Base-by-base conservation (phyloP, 2,888 invertebrate genomes). In the Theretra japonica region DNA sequence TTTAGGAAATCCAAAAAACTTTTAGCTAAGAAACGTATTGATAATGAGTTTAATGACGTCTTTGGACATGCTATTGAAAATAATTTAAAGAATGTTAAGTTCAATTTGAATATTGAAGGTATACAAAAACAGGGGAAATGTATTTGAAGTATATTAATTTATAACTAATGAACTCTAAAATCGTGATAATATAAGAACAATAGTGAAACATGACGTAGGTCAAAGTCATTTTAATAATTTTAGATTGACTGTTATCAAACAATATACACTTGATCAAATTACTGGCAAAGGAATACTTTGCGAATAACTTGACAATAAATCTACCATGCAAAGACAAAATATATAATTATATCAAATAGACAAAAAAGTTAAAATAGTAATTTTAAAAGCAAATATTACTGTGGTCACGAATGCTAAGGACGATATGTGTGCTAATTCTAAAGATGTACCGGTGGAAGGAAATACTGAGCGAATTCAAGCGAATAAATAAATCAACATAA, bases 401-500 rank as follows among this genome's bases (percentile, higher is more conserved):
- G 48, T 65, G 65, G 41, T 48, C 53, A 23, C n/a, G 65, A 71
- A 71, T 60, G 48, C 68, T 72, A 69, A 65, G 58, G 73, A 69
- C 57, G 60, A 71, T 41, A 41, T 53, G n/a, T 53, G 69, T 70
- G 68, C 65, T 62, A 48, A 21, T 25, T 23, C 65, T 21, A 65
- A 41, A 15, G 41, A 48, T 65, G 65, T 72, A 76, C 50, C 69
- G 28, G 33, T 59, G 68, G 28, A 48, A 69, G 57, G 50, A 48
- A 69, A 50, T 33, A 77, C 76, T 73, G 69, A 76, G 71, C 73
- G 73, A 74, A 62, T 71, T 76, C 72, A 75, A 72, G 75, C 79
- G 73, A 76, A 77, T 68, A 75, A 76, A 76, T 73, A 76, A 80
- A 82, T 81, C 81, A 72, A 75, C 76, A 48, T 60, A 15, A 80